phyloP scores from a whole-genome alignment of 2,113 vertebrate genomes.

The Acanthochromis polyacanthus region DNA sequence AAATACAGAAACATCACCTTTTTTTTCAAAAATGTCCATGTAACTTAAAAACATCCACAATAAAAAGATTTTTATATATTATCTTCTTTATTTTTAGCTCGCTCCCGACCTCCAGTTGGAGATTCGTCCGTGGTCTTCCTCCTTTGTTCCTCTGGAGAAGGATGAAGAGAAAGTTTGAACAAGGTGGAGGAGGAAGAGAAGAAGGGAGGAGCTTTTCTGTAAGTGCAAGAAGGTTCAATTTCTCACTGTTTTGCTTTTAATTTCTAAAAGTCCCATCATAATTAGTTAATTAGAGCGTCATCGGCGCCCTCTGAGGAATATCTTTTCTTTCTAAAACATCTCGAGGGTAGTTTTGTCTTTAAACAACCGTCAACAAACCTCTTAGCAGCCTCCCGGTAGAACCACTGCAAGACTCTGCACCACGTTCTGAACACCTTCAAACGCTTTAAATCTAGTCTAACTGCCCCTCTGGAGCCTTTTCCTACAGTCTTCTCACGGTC shows the following conservation, averaged over 20 bases:
- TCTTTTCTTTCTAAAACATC: constrained; percentile 56
- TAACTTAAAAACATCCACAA: constrained; percentile 79
- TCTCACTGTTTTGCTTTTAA: constrained; percentile 35
- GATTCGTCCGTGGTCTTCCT: constrained; percentile 27
- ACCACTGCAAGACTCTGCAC: constrained; percentile 29
- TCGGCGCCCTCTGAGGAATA: constrained; percentile 35
- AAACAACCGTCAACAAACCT: constrained; percentile 40
- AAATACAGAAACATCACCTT: constrained; percentile 76
- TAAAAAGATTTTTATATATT: constrained; percentile 81
- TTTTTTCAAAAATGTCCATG: constrained; percentile 66
- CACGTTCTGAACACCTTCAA: constrained; percentile 8
- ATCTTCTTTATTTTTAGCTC: constrained; percentile 64
- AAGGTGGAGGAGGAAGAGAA: constrained; percentile 23
- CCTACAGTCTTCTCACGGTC: constrained; percentile 32
- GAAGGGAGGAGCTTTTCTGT: constrained; percentile 36
- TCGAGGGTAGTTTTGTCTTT: constrained; percentile 42
- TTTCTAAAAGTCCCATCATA: constrained; percentile 53
- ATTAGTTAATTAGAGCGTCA: constrained; percentile 16
- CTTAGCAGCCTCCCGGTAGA: not conserved
- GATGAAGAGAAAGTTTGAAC: constrained; percentile 35
- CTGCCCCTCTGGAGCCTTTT: not conserved
- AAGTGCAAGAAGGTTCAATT: constrained; percentile 53
- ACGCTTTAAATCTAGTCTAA: constrained; percentile 11
- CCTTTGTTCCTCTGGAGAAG: constrained; percentile 11
- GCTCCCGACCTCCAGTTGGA: constrained; percentile 10